Evolutionary conservation across 1,140 invertebrate species (phyloP), one percentile per base, ranked within the genome.

Genomic region (Drosophila kurseongensis): DNA sequence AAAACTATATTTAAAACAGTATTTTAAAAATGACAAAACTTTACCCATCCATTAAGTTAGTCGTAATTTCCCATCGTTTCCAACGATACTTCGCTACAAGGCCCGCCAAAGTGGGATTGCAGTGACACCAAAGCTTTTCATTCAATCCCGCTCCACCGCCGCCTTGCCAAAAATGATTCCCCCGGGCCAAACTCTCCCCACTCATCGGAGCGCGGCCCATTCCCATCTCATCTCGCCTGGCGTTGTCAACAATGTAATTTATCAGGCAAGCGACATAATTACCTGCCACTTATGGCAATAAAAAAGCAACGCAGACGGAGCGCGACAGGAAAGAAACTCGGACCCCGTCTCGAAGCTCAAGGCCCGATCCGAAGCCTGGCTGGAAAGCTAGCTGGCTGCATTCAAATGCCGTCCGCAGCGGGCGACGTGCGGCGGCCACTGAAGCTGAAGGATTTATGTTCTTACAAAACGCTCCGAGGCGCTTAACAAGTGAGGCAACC

Each of bases 231-330:
- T 60, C 72, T 81, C 45, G 58, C 52, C 78, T 62, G 61, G 58
- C 72, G 80, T 79, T 88, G 83, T 89, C 84, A 77, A 84, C 84
- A 89, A 91, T 83, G 90, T 91, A 91, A 91, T 91, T 91, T 91
- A 91, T 91, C 90, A 91, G 79, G 79, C 61, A 78, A 85, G 84
- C 83, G 90, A 91, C 90, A 91, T 91, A 91, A 91, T 91, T 91
- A 91, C 90, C 90, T 91, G 90, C 90, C 90, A 88, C 90, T 91
- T 91, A 83, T 84, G 82, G 85, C 83, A 80, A 91, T 83, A 83
- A 90, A 90, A 90, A 83, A 68, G 18, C 65, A 52, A 68, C 47
- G 58, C 71, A 57, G 59, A 69, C 58, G 58, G 57, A 52, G 52
- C 42, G 56, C 57, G 63, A 57, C 59, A 32, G 52, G 52, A 45